phyloP scores from a whole-genome alignment of 2,113 vertebrate genomes.

The Lagenorhynchus albirostris region DNA sequence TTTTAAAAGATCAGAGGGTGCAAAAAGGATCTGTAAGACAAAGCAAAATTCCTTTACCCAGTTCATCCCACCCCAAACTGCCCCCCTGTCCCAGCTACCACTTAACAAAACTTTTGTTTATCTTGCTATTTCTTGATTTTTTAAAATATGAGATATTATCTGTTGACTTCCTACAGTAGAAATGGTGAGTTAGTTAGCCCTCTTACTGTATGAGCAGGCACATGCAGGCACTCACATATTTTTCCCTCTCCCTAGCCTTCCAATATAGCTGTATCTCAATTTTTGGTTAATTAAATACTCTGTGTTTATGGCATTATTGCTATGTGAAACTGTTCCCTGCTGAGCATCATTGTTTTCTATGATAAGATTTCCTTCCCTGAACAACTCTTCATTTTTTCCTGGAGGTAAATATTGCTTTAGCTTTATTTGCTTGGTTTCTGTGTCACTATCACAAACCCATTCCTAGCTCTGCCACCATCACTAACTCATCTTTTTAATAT shows the following conservation, averaged over 20 bases:
- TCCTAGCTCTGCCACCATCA: neutral
- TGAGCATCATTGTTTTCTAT: neutral
- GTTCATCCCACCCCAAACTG: neutral
- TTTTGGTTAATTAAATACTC: neutral
- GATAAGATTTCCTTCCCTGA: neutral
- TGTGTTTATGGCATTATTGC: neutral
- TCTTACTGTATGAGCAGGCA: neutral
- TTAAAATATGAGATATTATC: neutral
- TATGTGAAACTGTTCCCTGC: neutral
- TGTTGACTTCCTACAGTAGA: neutral
- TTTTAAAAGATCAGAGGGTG: neutral
- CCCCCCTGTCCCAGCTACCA: neutral
- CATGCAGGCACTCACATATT: too few relatives aligned
- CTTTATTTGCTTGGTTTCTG: neutral
- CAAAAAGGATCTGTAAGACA: neutral
- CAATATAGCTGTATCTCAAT: neutral
- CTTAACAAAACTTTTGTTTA: neutral
- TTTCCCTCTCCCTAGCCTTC: neutral
- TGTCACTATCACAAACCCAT: neutral
- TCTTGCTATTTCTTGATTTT: neutral
- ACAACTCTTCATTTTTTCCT: conserved; percentile 13
- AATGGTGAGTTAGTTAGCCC: neutral
- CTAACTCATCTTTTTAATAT: neutral
- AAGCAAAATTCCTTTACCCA: neutral
- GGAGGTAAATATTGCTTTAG: neutral